Conservation (phyloP, 2,888 invertebrate species). For the Cryptosula pallasiana region DNA sequence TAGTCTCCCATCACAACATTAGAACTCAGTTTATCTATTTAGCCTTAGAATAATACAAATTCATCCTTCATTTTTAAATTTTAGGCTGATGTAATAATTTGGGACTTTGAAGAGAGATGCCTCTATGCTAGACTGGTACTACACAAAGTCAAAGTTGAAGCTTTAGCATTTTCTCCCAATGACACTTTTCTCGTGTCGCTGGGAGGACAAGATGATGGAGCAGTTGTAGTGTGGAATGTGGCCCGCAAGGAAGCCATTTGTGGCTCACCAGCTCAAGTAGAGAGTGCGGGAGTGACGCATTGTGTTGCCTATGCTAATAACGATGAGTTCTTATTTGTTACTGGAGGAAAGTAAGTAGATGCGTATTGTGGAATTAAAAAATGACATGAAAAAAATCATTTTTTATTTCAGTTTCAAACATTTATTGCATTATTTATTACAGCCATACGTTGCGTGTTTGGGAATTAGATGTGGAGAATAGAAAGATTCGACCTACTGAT, state of each 20-base stretch:
- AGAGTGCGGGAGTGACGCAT: conserved; percentile 68
- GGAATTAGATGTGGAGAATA: conserved; percentile 59
- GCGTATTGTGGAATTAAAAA: too few species aligned
- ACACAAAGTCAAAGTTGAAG: conserved; percentile 83
- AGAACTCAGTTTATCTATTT: too few species aligned
- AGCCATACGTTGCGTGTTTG: conserved; percentile 53
- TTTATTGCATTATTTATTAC: conserved; percentile 24
- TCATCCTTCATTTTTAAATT: conserved; percentile 24
- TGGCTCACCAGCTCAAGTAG: conserved; percentile 61
- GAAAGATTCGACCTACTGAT: conserved; percentile 66
- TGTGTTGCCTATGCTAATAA: conserved; percentile 56
- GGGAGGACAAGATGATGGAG: conserved; percentile 83
- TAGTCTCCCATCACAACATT: too few species aligned
- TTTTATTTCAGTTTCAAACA: too few species aligned
- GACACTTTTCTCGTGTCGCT: conserved; percentile 76
- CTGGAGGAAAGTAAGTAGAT: conserved; percentile 55
- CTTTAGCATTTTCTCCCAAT: conserved; percentile 74
- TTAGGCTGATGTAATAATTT: conserved; percentile 72
- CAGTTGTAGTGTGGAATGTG: conserved; percentile 79
- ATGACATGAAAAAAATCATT: too few species aligned
- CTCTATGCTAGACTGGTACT: conserved; percentile 69
- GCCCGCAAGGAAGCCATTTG: conserved; percentile 60
- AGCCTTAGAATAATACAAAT: neutral
- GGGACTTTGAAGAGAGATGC: conserved; percentile 69
- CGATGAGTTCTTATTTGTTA: conserved; percentile 49